Base-by-base conservation (phyloP, 2,113 vertebrate species). In the Hiodon alosoides region DNA sequence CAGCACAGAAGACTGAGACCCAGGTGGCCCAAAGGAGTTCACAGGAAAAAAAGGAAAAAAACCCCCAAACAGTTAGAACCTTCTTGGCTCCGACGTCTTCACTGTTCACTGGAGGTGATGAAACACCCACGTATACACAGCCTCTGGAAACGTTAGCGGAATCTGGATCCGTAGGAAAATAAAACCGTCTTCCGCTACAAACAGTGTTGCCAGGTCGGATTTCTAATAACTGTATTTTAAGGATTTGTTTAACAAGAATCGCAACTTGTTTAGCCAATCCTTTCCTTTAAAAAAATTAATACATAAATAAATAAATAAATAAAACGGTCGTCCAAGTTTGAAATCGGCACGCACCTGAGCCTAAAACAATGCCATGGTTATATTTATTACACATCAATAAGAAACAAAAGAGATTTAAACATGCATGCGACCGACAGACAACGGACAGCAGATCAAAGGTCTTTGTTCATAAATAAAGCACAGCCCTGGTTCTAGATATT, bases 31-130 rank as follows among this genome's bases (percentile, higher is more conserved):
- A 78, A 87, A 80, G 81, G 88, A 87, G 85, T 86, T 83, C 85
- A 81, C 84, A 87, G 87, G 89, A n/a, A 90, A 91, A 89, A 90
- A 88, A 90, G 87, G 90, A 31, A 89, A 88, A 89, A 46, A 78
- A 87, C 90, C 87, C 87, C 88, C 85, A 57, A 57, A 46, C 55
- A 48, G 17, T 86, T 16, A 62, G 31, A 55, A 54, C 76, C 6
- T 83, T 47, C 85, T 83, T 31, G 31, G 31, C 31, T 31, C 31
- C 31, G 31, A 31, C 31, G 85, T 82, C 87, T 87, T 81, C 52
- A 9, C 74, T 88, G 88, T 91, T 90, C 84, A 90, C 88, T 86
- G 86, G 84, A 83, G 86, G 71, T 71, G 31, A 31, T 31, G 31
- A 31, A 31, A 31, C 31, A 79, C 65, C 79, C 79, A 67, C 59